phyloP scores from a whole-genome alignment of 2,113 vertebrate genomes.

The Orcinus orca region DNA sequence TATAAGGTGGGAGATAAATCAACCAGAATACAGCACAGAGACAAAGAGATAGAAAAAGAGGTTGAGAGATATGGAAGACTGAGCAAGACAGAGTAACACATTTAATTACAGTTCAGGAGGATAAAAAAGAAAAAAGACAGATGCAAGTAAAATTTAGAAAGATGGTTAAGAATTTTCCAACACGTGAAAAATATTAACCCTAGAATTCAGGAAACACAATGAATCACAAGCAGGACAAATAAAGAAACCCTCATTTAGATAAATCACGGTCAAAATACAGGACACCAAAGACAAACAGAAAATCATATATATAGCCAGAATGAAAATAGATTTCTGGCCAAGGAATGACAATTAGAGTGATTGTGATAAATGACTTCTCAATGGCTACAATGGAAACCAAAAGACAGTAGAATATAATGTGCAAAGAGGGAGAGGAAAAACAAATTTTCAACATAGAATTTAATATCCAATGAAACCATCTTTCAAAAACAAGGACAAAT shows the following conservation, averaged over 20 bases:
- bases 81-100: not conserved
- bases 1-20: not conserved
- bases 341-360: not conserved
- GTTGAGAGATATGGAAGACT: not conserved
- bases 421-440: not conserved
- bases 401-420: not conserved
- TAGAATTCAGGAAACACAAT: not conserved
- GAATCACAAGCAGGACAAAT: not conserved
- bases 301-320: not conserved
- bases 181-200: not conserved
- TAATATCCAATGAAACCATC: not conserved
- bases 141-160: not conserved
- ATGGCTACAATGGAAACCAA: not conserved
- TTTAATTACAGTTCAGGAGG: not conserved
- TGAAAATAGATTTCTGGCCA: not conserved
- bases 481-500: conserved; percentile 1
- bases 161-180: not conserved
- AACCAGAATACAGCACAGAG: not conserved
- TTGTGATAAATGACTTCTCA: not conserved
- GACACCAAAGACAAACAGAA: not conserved
- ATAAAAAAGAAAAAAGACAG: not conserved
- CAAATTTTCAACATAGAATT: not conserved
- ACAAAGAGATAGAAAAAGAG: not conserved
- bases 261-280: not conserved
- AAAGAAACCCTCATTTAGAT: not conserved